phyloP scores from a whole-genome alignment of 35 echinoderm and acorn worm species.

The Lytechinus pictus region DNA sequence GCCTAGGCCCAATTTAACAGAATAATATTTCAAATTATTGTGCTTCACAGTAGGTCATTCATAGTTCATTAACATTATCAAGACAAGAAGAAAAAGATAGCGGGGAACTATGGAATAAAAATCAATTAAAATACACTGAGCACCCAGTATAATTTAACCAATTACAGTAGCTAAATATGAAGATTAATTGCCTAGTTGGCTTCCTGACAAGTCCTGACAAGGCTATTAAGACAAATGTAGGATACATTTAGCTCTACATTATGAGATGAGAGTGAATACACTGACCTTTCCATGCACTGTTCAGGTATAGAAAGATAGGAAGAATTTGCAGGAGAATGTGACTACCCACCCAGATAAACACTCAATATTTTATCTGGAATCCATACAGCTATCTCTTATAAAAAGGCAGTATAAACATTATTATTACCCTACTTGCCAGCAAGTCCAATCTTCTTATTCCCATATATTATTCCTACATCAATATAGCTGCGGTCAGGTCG shows the following conservation, averaged over 20 bases:
- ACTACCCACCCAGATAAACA: neutral
- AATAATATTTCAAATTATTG: neutral
- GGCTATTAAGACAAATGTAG: neutral
- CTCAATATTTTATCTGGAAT: neutral
- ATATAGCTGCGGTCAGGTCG: neutral
- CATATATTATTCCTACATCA: neutral
- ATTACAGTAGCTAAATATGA: neutral
- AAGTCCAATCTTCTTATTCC: neutral
- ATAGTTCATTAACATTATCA: neutral
- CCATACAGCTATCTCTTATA: neutral
- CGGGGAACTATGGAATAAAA: neutral
- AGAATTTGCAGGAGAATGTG: neutral
- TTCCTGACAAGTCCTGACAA: slow-evolving; percentile 17
- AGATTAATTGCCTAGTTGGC: neutral
- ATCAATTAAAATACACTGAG: neutral
- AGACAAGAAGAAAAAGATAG: neutral
- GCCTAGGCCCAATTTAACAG: neutral
- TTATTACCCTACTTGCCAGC: neutral
- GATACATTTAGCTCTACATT: neutral
- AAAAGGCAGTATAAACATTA: neutral
- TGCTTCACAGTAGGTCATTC: neutral
- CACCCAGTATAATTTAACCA: neutral
- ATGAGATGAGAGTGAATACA: neutral
- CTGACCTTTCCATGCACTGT: neutral
- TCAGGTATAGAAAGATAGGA: neutral